phyloP scores from a whole-genome alignment of 2,113 vertebrate species.

The Paracanthobrama guichenoti region DNA sequence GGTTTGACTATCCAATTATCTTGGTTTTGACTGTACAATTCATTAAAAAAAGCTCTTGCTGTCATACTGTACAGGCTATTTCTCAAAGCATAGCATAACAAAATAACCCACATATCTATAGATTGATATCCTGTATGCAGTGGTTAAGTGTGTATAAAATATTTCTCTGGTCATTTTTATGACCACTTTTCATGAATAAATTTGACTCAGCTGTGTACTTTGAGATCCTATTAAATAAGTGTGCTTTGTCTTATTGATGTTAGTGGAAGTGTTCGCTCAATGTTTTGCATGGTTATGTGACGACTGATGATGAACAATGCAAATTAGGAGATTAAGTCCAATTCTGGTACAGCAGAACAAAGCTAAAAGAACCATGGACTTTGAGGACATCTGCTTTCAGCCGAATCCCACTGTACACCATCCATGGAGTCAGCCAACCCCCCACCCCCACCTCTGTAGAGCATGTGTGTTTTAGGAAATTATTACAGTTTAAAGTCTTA shows the following conservation, averaged over 20 bases:
- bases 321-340: background rate
- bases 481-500: too few species aligned
- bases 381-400: background rate
- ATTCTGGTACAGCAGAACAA: background rate
- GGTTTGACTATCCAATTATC: background rate
- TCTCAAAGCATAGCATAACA: background rate
- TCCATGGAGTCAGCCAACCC: too few species aligned
- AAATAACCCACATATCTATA: background rate
- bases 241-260: background rate
- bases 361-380: background rate
- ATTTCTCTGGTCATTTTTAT: background rate
- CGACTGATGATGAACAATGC: background rate
- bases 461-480: background rate
- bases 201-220: background rate
- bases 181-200: conserved; percentile 24
- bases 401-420: background rate
- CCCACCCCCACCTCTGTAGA: background rate
- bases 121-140: background rate
- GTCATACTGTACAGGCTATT: background rate
- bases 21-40: background rate
- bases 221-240: background rate
- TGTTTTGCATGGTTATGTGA: background rate
- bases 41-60: background rate
- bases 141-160: background rate
- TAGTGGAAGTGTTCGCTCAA: background rate